A percentile compares a stretch with the other conserved stretches of the same genome.
phyloP scores from a whole-genome alignment of 2,888 invertebrate species.

The Lasioglossum calceatum region DNA sequence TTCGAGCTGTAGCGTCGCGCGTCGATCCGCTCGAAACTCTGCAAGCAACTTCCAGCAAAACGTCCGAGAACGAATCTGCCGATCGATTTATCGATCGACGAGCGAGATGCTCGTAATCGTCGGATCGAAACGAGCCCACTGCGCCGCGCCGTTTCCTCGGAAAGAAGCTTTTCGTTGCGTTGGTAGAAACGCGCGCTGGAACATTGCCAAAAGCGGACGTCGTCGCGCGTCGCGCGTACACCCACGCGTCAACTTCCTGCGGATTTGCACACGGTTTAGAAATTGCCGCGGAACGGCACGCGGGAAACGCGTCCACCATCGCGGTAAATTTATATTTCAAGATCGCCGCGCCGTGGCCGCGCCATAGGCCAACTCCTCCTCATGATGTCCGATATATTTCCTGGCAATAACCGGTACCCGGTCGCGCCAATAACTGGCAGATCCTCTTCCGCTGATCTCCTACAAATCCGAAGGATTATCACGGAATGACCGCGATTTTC shows the following conservation, averaged over 20 bases:
- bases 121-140: constrained; percentile 18
- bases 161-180: constrained; percentile 23
- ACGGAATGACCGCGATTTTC: neutral
- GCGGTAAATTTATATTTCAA: constrained; percentile 58
- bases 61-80: neutral
- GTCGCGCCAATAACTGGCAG: constrained; percentile 20
- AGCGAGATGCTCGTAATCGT: constrained; percentile 5
- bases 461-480: constrained; percentile 1
- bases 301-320: constrained; percentile 15
- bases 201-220: constrained; percentile 33
- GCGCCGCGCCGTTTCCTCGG: constrained; percentile 35
- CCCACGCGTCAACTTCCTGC: constrained; percentile 47
- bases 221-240: constrained; percentile 31
- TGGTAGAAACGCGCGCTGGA: constrained; percentile 57
- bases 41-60: neutral
- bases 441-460: neutral
- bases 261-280: constrained; percentile 55
- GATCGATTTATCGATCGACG: constrained; percentile 8
- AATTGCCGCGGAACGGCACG: constrained; percentile 12
- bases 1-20: no score
- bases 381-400: constrained; percentile 22
- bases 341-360: constrained; percentile 3
- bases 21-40: neutral
- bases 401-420: constrained; percentile 25
- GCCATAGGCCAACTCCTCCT: constrained; percentile 20